phyloP scores from a whole-genome alignment of 2,797 vertebrate species.

The Mastacembelus armatus region DNA sequence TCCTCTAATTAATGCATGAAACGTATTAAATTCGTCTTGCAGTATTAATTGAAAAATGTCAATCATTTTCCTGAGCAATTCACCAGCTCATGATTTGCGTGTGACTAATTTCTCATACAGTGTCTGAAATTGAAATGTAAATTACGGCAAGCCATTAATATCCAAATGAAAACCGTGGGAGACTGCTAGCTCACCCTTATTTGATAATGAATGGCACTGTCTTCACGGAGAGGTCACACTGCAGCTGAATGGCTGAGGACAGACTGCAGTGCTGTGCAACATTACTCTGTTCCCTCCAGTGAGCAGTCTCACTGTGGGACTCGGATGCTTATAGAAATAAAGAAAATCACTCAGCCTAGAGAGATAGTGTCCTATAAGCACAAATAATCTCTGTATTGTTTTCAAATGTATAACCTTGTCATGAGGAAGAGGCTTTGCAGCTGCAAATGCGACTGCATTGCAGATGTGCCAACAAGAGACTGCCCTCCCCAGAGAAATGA shows the following conservation, averaged over 20 bases:
- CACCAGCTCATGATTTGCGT: conserved; percentile 42
- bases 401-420: background rate
- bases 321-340: conserved; percentile 8
- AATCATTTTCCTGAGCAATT: conserved; percentile 67
- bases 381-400: background rate
- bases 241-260: conserved; percentile 30
- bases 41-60: conserved; percentile 73
- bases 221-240: conserved; percentile 46
- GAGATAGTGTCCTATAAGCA: background rate
- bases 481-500: background rate
- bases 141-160: conserved; percentile 60
- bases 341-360: background rate
- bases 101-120: conserved; percentile 49
- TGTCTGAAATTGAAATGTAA: conserved; percentile 64
- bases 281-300: conserved; percentile 20
- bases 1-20: conserved; percentile 60
- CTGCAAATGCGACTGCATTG: conserved; percentile 7
- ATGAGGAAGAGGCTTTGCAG: no score
- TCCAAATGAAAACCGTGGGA: conserved; percentile 45
- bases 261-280: conserved; percentile 18
- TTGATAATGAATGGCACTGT: conserved; percentile 54
- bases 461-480: background rate
- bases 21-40: conserved; percentile 58
- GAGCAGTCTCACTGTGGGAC: conserved; percentile 3
- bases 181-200: conserved; percentile 14